Conservation (phyloP, 2,888 invertebrate genomes). For the Melieria picta region DNA sequence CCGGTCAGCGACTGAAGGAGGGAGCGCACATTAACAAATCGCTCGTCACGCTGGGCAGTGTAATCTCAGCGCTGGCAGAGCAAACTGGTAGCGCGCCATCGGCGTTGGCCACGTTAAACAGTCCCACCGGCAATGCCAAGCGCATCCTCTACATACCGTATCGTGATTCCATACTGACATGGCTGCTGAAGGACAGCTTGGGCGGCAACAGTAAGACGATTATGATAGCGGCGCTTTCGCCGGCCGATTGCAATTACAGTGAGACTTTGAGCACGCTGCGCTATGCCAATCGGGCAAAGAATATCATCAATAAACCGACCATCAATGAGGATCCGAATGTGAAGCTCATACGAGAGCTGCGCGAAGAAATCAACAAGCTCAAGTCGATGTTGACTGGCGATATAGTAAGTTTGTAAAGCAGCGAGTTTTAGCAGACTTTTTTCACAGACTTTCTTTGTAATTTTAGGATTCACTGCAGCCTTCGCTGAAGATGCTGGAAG, state of each 20-base stretch:
- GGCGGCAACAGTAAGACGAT: constrained; percentile 92
- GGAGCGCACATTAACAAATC: constrained; percentile 93
- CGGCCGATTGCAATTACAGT: constrained; percentile 87
- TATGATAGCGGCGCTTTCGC: constrained; percentile 87
- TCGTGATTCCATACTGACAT: constrained; percentile 87
- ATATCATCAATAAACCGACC: constrained; percentile 90
- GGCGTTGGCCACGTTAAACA: constrained; percentile 46
- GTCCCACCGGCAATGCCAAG: constrained; percentile 60
- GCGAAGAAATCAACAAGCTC: constrained; percentile 86
- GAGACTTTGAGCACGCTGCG: constrained; percentile 87
- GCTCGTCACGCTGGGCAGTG: constrained; percentile 85
- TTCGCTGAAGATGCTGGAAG: constrained; percentile 77
- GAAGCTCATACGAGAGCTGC: constrained; percentile 83
- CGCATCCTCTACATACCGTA: constrained; percentile 82
- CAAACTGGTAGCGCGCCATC: constrained; percentile 59
- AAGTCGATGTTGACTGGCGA: constrained; percentile 79
- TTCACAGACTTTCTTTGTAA: not conserved
- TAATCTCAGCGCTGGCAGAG: constrained; percentile 87
- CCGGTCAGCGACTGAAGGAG: constrained; percentile 88
- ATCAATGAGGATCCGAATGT: constrained; percentile 92
- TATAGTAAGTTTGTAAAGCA: constrained; percentile 67
- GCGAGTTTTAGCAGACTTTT: not conserved
- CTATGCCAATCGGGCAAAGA: constrained; percentile 90
- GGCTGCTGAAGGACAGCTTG: constrained; percentile 87
- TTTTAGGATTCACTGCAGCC: constrained; percentile 70